Evolutionary conservation across 2,888 invertebrate species (phyloP), one percentile per base, ranked within the genome.

Genomic region (Luffia ferchaultella): DNA sequence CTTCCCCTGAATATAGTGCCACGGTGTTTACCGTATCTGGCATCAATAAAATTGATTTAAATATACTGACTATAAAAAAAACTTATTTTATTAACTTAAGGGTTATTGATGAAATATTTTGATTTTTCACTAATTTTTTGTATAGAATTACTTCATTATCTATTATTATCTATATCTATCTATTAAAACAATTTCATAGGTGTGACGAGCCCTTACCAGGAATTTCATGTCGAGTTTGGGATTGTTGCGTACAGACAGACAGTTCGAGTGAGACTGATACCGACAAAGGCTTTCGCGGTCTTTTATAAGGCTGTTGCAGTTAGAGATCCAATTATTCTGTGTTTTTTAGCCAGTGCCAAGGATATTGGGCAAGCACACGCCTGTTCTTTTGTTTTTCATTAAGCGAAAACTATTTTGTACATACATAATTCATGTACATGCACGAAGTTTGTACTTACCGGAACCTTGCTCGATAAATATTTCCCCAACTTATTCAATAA

Each of bases 131-230:
- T n/a, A n/a, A n/a, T n/a, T n/a, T n/a, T n/a, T n/a, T n/a, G n/a
- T n/a, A n/a, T n/a, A n/a, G n/a, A n/a, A n/a, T n/a, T n/a, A n/a
- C n/a, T n/a, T n/a, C n/a, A n/a, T n/a, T n/a, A n/a, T n/a, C n/a
- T n/a, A n/a, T n/a, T n/a, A n/a, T n/a, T n/a, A n/a, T n/a, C n/a
- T n/a, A n/a, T n/a, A n/a, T n/a, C n/a, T n/a, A n/a, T n/a, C n/a
- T n/a, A n/a, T n/a, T n/a, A n/a, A n/a, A n/a, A n/a, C n/a, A n/a
- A n/a, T n/a, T n/a, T n/a, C n/a, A n/a, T n/a, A n/a, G n/a, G n/a
- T n/a, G n/a, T n/a, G n/a, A n/a, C n/a, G n/a, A n/a, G n/a, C n/a
- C 60, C 75, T 75, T 71, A 75, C 75, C 75, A 75, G 61, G 69
- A 73, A 73, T 62, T 75, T 75, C 75, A 75, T 75, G 70, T 63